Percentiles rank a stretch among this genome's conserved stretches.
phyloP scores from a whole-genome alignment of 2,888 invertebrate species.

The Heteropelma amictum region DNA sequence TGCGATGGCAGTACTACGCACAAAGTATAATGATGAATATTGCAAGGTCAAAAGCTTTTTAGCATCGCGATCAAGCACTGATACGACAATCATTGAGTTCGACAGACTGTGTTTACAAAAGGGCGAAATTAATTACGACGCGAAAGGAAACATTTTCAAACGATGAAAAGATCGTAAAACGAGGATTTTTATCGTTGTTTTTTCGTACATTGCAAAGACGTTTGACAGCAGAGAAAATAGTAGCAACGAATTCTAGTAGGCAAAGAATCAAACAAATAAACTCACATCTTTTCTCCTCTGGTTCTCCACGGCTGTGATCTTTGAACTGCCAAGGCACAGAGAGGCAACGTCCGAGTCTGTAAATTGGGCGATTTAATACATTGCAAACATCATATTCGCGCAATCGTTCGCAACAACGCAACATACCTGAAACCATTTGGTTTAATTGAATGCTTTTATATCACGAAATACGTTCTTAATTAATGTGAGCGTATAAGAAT shows the following conservation, averaged over 20 bases:
- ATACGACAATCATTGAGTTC: no score
- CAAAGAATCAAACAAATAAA: no score
- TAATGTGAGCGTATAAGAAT: no score
- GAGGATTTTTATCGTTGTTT: background rate
- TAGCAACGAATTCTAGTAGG: no score
- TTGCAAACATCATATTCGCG: background rate
- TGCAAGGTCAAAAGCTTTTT: no score
- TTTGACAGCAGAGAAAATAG: background rate
- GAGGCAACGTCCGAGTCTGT: conserved; percentile 60
- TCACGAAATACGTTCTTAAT: background rate
- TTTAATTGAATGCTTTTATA: conserved; percentile 14
- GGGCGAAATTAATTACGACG: no score
- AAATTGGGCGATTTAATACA: conserved; percentile 32
- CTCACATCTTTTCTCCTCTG: conserved; percentile 44
- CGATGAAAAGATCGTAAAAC: background rate
- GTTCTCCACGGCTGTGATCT: conserved; percentile 36
- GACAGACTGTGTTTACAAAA: no score
- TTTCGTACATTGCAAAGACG: background rate
- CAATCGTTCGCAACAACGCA: background rate
- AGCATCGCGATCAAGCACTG: no score
- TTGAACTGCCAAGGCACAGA: conserved; percentile 55
- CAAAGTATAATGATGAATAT: no score
- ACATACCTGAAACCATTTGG: conserved; percentile 44
- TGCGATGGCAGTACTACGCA: no score
- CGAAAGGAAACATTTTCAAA: background rate